Conservation (phyloP, 2,888 invertebrate species). For the Drosophila neotestacea region DNA sequence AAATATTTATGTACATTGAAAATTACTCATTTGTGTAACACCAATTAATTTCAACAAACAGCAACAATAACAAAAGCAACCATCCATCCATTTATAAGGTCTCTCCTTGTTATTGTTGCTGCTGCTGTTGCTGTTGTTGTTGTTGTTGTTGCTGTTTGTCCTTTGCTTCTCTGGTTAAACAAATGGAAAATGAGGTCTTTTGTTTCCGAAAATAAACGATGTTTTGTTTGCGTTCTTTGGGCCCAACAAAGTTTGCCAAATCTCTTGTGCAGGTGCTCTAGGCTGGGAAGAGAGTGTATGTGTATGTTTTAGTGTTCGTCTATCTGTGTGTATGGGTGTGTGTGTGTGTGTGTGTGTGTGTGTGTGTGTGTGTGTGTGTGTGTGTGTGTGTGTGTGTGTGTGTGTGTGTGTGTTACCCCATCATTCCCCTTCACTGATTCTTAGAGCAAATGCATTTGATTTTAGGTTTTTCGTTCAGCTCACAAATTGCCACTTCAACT, state of each 20-base stretch:
- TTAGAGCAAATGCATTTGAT: slow-evolving; percentile 63
- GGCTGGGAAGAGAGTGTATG: neutral
- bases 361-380: neutral
- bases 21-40: slow-evolving; percentile 82
- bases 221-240: slow-evolving; percentile 67
- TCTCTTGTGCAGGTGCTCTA: slow-evolving; percentile 56
- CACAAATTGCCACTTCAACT: slow-evolving; percentile 62
- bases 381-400: neutral
- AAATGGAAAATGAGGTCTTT: slow-evolving; percentile 80
- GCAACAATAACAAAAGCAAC: slow-evolving; percentile 49
- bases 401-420: slow-evolving; percentile 1
- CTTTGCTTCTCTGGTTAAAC: slow-evolving; percentile 60
- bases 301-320: neutral
- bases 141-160: slow-evolving; percentile 44
- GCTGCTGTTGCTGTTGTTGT: slow-evolving; percentile 6
- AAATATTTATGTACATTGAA: slow-evolving; percentile 84
- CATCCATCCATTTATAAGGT: slow-evolving; percentile 65
- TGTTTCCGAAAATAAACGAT: slow-evolving; percentile 81
- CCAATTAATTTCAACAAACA: slow-evolving; percentile 82
- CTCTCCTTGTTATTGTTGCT: slow-evolving; percentile 38
- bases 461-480: slow-evolving; percentile 42
- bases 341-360: slow-evolving; percentile 1
- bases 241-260: slow-evolving; percentile 30
- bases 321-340: too few relatives aligned
- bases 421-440: slow-evolving; percentile 32